phyloP scores from a whole-genome alignment of 1,140 invertebrate genomes.

The Halesus radiatus region DNA sequence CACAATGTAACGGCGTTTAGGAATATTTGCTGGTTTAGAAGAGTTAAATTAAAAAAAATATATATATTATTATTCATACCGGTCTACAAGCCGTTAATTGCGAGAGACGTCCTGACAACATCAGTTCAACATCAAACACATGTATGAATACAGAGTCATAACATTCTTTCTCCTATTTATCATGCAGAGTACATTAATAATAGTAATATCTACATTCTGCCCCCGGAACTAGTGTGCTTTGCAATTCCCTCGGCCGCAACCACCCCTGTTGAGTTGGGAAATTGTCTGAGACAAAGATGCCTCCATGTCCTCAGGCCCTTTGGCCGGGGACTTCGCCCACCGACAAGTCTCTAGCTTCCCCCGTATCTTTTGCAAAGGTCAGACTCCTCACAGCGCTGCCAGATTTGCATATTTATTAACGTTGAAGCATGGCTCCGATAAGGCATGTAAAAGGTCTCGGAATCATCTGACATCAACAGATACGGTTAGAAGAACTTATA shows the following conservation, averaged over 20 bases:
- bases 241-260: neutral
- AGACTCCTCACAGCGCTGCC: constrained; percentile 4
- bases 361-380: neutral
- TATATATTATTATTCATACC: too few species aligned
- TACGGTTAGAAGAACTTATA: neutral
- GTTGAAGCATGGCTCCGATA: constrained; percentile 15
- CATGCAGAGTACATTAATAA: too few species aligned
- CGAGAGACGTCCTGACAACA: too few species aligned
- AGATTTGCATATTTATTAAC: constrained; percentile 27
- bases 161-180: too few species aligned
- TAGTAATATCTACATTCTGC: too few species aligned
- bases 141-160: too few species aligned
- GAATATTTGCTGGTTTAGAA: too few species aligned
- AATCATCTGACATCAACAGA: neutral
- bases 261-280: neutral
- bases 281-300: constrained; percentile 7
- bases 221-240: too few species aligned
- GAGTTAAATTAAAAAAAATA: too few species aligned
- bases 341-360: neutral
- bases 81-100: too few species aligned
- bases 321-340: constrained; percentile 13
- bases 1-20: too few species aligned
- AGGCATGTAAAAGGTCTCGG: neutral
- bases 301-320: constrained; percentile 9
- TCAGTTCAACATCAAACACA: too few species aligned